Conservation (phyloP, 2,888 invertebrate species). For the Drosophila limbata region DNA sequence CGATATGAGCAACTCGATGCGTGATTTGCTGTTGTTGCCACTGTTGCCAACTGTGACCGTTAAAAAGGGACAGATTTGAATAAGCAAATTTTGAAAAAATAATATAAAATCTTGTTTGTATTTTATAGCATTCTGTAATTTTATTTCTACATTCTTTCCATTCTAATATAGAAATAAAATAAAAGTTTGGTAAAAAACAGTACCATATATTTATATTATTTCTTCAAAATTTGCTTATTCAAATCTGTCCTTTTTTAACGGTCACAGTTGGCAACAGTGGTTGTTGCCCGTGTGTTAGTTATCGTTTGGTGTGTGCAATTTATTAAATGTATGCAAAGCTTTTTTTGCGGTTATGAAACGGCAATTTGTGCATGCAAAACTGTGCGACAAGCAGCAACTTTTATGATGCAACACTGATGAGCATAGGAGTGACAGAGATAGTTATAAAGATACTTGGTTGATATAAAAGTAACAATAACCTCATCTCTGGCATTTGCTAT, state of each 20-base stretch:
- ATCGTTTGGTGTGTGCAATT: conserved; percentile 19
- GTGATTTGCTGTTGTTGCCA: conserved; percentile 11
- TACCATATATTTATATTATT: no score
- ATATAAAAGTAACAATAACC: conserved; percentile 14
- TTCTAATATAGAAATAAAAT: no score
- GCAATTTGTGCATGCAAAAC: conserved; percentile 71
- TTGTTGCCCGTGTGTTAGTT: conserved; percentile 5
- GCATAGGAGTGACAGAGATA: conserved; percentile 25
- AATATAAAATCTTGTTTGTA: no score
- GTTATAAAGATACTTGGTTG: conserved; percentile 14
- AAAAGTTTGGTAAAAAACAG: no score
- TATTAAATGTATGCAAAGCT: conserved; percentile 23
- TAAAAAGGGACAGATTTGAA: no score
- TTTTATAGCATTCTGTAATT: no score
- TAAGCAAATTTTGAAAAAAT: no score
- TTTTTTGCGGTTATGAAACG: conserved; percentile 57
- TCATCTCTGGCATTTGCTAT: conserved; percentile 62
- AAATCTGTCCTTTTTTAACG: no score
- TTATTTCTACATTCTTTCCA: no score
- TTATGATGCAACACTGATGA: conserved; percentile 58
- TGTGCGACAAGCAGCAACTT: conserved; percentile 41
- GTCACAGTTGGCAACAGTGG: no score
- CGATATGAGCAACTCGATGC: not conserved
- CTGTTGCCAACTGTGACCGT: no score
- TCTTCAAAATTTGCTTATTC: no score